Percentiles rank a stretch among this genome's conserved stretches.
phyloP scores from a whole-genome alignment of 1,140 invertebrate genomes.

The Pseudomyrmex dendroicus region DNA sequence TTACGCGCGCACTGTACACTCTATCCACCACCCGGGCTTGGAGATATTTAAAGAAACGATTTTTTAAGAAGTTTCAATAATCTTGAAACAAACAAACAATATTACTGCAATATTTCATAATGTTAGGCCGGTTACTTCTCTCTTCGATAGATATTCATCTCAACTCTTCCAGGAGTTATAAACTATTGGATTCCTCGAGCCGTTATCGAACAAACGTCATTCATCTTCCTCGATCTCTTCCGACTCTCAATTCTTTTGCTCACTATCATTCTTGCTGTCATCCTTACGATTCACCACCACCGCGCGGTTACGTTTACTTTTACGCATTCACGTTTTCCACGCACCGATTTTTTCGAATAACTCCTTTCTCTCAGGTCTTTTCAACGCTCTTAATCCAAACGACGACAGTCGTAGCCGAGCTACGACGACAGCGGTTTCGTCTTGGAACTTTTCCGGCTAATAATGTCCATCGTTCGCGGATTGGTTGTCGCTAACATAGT shows the following conservation, averaged over 20 bases:
- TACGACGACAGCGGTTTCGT: not conserved
- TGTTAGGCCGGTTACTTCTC: slow-evolving; percentile 28
- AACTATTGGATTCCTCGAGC: slow-evolving; percentile 24
- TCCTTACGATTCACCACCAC: not conserved
- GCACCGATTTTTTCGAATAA: not conserved
- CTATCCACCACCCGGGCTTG: slow-evolving; percentile 38
- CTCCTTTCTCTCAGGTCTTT: not conserved
- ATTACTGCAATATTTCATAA: not conserved
- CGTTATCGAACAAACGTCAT: slow-evolving; percentile 19
- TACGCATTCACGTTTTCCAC: not conserved
- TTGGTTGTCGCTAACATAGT: slow-evolving; percentile 39
- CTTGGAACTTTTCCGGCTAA: slow-evolving; percentile 23
- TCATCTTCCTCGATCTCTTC: slow-evolving; percentile 20
- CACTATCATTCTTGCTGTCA: slow-evolving; percentile 23
- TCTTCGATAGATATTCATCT: slow-evolving; percentile 7
- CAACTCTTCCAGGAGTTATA: not conserved
- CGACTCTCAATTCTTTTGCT: slow-evolving; percentile 23
- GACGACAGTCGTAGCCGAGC: not conserved
- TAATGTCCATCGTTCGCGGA: slow-evolving; percentile 19
- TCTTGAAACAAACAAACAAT: slow-evolving; percentile 1
- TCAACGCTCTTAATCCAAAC: slow-evolving; percentile 19
- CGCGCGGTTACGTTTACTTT: slow-evolving; percentile 40
- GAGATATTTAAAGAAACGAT: slow-evolving; percentile 7
- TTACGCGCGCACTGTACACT: slow-evolving; percentile 58
- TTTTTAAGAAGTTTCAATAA: not conserved